phyloP scores from a whole-genome alignment of 2,888 invertebrate species.

The Rhodophaea formosa region DNA sequence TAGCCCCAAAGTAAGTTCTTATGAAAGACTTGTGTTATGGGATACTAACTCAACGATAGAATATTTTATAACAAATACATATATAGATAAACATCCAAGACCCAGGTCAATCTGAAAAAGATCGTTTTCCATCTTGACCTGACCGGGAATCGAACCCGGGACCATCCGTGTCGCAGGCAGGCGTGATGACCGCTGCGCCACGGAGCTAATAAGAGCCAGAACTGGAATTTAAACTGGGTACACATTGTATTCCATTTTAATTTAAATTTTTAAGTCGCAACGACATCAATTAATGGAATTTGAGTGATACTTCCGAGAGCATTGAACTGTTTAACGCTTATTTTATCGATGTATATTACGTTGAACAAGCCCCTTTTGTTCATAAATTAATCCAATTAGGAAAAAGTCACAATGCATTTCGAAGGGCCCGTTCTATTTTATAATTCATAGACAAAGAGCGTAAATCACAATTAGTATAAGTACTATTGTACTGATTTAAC shows the following conservation, averaged over 20 bases:
- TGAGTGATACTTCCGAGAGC: slow-evolving; percentile 8
- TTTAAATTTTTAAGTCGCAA: background rate
- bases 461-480: background rate
- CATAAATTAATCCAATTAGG: slow-evolving; percentile 12
- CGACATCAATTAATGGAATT: slow-evolving; percentile 1
- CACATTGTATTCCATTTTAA: background rate
- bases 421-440: background rate
- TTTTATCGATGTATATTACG: background rate
- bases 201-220: no score
- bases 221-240: no score
- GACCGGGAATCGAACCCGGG: no score
- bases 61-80: no score
- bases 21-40: no score
- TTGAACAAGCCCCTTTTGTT: background rate
- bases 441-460: background rate
- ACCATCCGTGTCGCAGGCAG: no score
- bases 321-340: slow-evolving; percentile 4
- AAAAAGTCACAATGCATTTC: slow-evolving; percentile 1
- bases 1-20: no score
- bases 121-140: no score
- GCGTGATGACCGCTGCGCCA: no score
- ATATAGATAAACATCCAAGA: no score
- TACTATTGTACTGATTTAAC: background rate
- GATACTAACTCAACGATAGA: no score
- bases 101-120: no score